A percentile compares a stretch with the other conserved stretches of the same genome.
phyloP scores from a whole-genome alignment of 2,797 vertebrate species.

The Percopsis omiscomaycus region DNA sequence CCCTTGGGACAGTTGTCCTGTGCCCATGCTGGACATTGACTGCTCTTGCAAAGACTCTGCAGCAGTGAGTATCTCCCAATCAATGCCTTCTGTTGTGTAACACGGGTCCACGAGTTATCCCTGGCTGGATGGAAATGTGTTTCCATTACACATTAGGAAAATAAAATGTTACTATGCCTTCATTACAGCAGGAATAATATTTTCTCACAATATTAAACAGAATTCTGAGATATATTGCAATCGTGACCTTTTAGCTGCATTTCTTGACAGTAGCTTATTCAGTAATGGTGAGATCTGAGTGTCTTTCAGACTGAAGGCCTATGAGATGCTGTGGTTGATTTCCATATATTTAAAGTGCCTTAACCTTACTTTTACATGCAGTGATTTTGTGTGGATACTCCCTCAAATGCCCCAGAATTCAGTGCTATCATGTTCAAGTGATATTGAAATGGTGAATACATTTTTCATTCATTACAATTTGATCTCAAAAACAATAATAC shows the following conservation, averaged over 20 bases:
- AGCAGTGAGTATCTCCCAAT: conserved; percentile 55
- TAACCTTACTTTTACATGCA: conserved; percentile 39
- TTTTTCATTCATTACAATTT: background rate
- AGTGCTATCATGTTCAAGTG: background rate
- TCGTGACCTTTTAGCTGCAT: background rate
- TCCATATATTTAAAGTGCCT: conserved; percentile 63
- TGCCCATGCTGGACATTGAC: conserved; percentile 44
- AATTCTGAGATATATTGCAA: background rate
- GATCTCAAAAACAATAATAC: background rate
- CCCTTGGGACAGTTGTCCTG: conserved; percentile 62
- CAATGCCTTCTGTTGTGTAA: conserved; percentile 67
- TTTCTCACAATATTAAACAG: background rate
- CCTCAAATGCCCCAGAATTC: background rate
- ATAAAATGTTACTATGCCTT: background rate
- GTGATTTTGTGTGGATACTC: conserved; percentile 7
- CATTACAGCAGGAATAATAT: no score
- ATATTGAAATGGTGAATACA: background rate
- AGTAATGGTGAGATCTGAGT: background rate
- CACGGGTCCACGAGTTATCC: conserved; percentile 41
- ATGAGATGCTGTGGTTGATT: conserved; percentile 30
- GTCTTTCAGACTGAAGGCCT: conserved; percentile 18
- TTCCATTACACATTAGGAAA: conserved; percentile 43
- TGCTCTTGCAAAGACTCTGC: conserved; percentile 40
- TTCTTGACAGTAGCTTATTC: background rate
- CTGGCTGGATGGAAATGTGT: conserved; percentile 45